Evolutionary conservation across 30 jellyfish, hydroid and myxozoan species (phyloP).

Genomic region (Aurelia sp.): DNA sequence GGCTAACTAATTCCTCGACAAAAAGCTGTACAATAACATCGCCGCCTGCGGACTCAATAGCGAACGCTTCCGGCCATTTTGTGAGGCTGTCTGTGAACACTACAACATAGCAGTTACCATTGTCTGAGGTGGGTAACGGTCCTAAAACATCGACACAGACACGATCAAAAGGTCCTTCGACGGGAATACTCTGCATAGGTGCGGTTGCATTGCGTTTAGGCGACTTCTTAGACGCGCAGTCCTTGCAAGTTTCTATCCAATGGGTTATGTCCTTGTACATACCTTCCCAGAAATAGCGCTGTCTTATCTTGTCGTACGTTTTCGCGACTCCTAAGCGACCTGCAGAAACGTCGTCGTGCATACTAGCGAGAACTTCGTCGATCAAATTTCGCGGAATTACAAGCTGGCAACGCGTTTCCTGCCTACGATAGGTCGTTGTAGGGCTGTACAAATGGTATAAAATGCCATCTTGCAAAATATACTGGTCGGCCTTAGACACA

Average conservation of each 20-base stretch:
- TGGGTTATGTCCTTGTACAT: slow-evolving; percentile 60
- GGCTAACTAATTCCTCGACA: slow-evolving; percentile 55
- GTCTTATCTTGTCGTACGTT: slow-evolving; percentile 51
- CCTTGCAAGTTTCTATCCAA: slow-evolving; percentile 65
- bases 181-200: slow-evolving; percentile 69
- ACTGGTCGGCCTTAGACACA: slow-evolving; percentile 30
- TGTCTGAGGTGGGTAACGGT: slow-evolving; percentile 60
- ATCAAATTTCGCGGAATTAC: slow-evolving; percentile 51
- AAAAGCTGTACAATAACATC: slow-evolving; percentile 53
- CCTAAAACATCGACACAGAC: slow-evolving; percentile 62
- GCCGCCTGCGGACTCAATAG: slow-evolving; percentile 35
- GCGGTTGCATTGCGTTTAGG: slow-evolving; percentile 60
- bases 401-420: slow-evolving; percentile 54
- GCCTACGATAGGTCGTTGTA: slow-evolving; percentile 39
- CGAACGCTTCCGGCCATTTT: slow-evolving; percentile 81
- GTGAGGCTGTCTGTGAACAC: slow-evolving; percentile 67
- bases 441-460: slow-evolving; percentile 68
- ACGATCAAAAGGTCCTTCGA: slow-evolving; percentile 67
- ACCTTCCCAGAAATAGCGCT: slow-evolving; percentile 71
- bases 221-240: slow-evolving; percentile 67
- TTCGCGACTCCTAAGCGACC: slow-evolving; percentile 75
- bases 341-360: slow-evolving; percentile 63
- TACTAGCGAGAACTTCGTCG: slow-evolving; percentile 32
- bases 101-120: slow-evolving; percentile 59
- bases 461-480: slow-evolving; percentile 23